phyloP scores from a whole-genome alignment of 1,140 invertebrate genomes.

The Heliconius hewitsoni region DNA sequence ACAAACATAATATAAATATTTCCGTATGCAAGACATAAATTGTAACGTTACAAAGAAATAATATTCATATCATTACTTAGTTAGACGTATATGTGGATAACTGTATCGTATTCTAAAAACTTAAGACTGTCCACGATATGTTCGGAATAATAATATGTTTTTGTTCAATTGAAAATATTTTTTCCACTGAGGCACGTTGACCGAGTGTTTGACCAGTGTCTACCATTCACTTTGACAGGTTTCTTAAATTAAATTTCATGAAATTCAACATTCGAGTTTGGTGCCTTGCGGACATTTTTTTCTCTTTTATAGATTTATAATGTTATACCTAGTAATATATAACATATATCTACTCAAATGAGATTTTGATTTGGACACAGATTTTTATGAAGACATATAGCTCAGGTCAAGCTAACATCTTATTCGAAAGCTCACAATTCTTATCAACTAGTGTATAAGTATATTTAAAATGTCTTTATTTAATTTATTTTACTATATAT shows the following conservation, averaged over 20 bases:
- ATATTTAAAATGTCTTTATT: no score
- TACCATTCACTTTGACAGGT: constrained; percentile 56
- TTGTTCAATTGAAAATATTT: constrained; percentile 42
- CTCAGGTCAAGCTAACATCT: not conserved
- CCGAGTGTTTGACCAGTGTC: constrained; percentile 32
- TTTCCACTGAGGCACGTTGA: constrained; percentile 38
- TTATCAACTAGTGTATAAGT: not conserved
- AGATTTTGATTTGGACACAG: no score
- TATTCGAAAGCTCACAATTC: not conserved
- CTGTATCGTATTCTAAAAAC: constrained; percentile 51
- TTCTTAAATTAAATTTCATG: constrained; percentile 52
- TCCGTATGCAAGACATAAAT: constrained; percentile 42
- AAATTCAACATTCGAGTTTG: constrained; percentile 49
- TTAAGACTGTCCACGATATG: constrained; percentile 36
- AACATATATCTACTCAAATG: not conserved
- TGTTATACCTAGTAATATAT: not conserved
- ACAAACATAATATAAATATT: constrained; percentile 15
- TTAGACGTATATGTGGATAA: constrained; percentile 48
- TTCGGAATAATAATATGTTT: constrained; percentile 51
- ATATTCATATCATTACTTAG: constrained; percentile 38
- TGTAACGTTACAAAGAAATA: constrained; percentile 39
- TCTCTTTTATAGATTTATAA: not conserved
- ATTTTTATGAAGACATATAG: not conserved
- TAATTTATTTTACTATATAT: no score
- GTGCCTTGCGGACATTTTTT: constrained; percentile 32